phyloP scores from a whole-genome alignment of 2,797 vertebrate species.

The Hylomyscus alleni region DNA sequence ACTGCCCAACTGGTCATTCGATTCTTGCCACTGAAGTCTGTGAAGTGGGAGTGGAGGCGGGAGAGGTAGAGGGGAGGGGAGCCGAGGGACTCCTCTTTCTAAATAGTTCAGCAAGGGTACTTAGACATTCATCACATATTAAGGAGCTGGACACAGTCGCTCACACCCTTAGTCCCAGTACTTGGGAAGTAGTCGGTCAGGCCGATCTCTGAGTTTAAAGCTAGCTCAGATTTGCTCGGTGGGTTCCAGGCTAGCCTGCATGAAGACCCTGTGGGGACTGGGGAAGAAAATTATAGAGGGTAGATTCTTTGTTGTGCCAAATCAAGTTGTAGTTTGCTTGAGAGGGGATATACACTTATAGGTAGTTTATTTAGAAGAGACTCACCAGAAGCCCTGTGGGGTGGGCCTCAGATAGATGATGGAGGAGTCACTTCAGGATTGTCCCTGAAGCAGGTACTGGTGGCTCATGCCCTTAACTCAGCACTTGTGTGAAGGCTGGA shows the following conservation, averaged over 20 bases:
- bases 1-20: neutral
- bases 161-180: neutral
- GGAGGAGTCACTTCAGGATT: neutral
- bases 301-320: conserved; percentile 6
- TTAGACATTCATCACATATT: conserved; percentile 15
- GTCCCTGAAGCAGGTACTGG: neutral
- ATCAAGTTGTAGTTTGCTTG: neutral
- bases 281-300: neutral
- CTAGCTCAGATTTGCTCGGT: neutral
- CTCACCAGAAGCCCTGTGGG: neutral
- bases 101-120: neutral
- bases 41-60: neutral
- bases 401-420: neutral
- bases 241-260: neutral
- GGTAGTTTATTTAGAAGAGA: neutral
- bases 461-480: neutral
- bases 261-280: no score
- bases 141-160: neutral
- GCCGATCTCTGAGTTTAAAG: neutral
- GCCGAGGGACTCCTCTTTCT: neutral
- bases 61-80: neutral
- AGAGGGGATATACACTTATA: neutral
- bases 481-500: neutral
- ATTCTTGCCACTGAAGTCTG: neutral
- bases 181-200: neutral